Evolutionary conservation across 2,888 invertebrate genomes (phyloP).

Genomic region (Hydraecia micacea): DNA sequence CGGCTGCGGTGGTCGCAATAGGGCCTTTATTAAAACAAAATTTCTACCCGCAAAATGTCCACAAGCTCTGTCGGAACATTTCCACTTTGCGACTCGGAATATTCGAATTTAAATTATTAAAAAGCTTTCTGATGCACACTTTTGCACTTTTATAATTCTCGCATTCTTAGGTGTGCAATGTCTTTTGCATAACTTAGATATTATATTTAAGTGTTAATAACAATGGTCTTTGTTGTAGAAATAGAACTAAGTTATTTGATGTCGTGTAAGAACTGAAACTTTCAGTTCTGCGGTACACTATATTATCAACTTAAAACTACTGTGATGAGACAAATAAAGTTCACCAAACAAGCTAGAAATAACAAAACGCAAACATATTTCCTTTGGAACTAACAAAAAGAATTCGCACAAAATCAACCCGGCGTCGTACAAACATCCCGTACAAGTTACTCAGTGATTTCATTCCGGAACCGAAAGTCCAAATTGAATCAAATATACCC

Average conservation of each 20-base stretch:
- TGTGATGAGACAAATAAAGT: conserved; percentile 52
- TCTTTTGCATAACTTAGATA: conserved; percentile 31
- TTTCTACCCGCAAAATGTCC: conserved; percentile 87
- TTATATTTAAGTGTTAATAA: conserved; percentile 34
- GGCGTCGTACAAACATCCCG: conserved; percentile 59
- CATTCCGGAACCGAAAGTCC: conserved; percentile 69
- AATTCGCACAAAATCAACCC: conserved; percentile 60
- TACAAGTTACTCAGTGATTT: conserved; percentile 67
- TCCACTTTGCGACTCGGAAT: conserved; percentile 66
- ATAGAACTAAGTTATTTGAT: conserved; percentile 32
- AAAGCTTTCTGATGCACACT: conserved; percentile 61
- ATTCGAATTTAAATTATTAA: conserved; percentile 74
- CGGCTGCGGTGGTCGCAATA: conserved; percentile 84
- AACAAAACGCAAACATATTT: conserved; percentile 62
- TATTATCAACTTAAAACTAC: conserved; percentile 35
- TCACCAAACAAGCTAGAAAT: conserved; percentile 40
- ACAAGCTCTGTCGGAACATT: conserved; percentile 78
- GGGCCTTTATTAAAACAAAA: conserved; percentile 90
- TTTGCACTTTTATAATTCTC: conserved; percentile 44
- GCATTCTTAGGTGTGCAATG: conserved; percentile 18
- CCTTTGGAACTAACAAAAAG: conserved; percentile 47
- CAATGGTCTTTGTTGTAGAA: conserved; percentile 17
- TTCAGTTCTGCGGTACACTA: conserved; percentile 20
- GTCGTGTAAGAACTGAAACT: conserved; percentile 16
- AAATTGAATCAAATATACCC: conserved; percentile 83